Percentiles rank a stretch among this genome's conserved stretches.
Evolutionary conservation across 2,888 invertebrate genomes (phyloP).

Genomic region (Polyommatus icarus): DNA sequence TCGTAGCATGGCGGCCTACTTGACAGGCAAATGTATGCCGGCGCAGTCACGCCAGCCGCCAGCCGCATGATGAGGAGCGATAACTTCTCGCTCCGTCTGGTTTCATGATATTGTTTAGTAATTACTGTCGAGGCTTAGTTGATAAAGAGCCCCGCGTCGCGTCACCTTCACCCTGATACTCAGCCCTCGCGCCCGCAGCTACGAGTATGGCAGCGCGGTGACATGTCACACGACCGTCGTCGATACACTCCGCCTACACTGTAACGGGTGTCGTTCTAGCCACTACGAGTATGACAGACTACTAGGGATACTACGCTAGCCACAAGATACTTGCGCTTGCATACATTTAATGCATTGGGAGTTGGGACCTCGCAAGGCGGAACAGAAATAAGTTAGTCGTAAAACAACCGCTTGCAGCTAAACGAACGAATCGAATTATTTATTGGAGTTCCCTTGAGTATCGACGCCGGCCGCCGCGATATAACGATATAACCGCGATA

Average conservation of each 20-base stretch:
- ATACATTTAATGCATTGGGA: no score
- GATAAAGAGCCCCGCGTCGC: not conserved
- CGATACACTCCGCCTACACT: not conserved
- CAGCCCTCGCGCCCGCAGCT: constrained; percentile 1
- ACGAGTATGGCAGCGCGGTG: no score
- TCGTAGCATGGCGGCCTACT: not conserved
- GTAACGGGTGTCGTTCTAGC: not conserved
- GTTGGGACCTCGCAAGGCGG: not conserved
- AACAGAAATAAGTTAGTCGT: not conserved
- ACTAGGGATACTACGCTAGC: not conserved
- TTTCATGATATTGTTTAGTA: not conserved
- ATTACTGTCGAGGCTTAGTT: not conserved
- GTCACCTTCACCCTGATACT: not conserved
- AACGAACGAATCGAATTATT: not conserved
- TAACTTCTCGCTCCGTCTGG: not conserved
- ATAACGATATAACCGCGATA: no score
- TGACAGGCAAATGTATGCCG: constrained; percentile 6
- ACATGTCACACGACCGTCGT: not conserved
- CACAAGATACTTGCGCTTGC: no score
- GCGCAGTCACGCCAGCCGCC: not conserved
- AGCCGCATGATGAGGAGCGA: not conserved
- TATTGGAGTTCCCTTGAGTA: not conserved
- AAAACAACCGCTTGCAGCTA: not conserved
- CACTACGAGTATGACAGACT: no score
- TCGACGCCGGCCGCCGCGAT: not conserved